phyloP scores from a whole-genome alignment of 2,113 vertebrate species.

The Tor tambroides region DNA sequence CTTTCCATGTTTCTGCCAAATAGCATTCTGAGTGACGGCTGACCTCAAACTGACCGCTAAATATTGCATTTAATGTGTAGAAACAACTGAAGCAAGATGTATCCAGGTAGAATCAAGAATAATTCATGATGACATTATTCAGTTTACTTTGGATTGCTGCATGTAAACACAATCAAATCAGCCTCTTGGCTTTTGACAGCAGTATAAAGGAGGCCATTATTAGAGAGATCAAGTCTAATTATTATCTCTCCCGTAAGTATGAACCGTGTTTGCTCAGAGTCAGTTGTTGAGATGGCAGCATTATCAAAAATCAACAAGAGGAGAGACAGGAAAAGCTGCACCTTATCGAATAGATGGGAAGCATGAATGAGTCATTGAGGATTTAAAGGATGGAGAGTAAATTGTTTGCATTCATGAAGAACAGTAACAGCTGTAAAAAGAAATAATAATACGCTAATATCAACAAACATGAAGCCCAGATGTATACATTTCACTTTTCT shows the following conservation, averaged over 20 bases:
- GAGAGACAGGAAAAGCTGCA: background rate
- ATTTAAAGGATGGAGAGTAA: background rate
- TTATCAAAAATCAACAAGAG: background rate
- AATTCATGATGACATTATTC: background rate
- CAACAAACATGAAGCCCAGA: background rate
- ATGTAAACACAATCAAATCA: slow-evolving; percentile 14
- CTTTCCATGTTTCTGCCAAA: slow-evolving; percentile 8
- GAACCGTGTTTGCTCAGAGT: background rate
- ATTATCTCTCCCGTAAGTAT: background rate
- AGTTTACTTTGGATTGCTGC: background rate
- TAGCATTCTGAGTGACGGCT: slow-evolving; percentile 2
- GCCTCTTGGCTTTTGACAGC: slow-evolving; percentile 7
- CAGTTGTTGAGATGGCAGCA: background rate
- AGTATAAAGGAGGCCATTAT: slow-evolving; percentile 3
- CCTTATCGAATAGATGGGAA: background rate
- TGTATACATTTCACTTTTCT: background rate
- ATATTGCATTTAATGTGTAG: background rate
- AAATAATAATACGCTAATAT: background rate
- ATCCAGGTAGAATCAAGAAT: background rate
- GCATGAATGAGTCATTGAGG: background rate
- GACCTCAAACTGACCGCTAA: slow-evolving; percentile 6
- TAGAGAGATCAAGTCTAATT: slow-evolving; percentile 21
- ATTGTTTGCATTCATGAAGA: background rate
- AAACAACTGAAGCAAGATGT: background rate
- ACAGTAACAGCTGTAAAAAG: background rate